These are phyloP conservation scores for Drosophila neotestacea DNA, from an alignment of 2,888 invertebrate species.

Conservation along the genomic window DNA sequence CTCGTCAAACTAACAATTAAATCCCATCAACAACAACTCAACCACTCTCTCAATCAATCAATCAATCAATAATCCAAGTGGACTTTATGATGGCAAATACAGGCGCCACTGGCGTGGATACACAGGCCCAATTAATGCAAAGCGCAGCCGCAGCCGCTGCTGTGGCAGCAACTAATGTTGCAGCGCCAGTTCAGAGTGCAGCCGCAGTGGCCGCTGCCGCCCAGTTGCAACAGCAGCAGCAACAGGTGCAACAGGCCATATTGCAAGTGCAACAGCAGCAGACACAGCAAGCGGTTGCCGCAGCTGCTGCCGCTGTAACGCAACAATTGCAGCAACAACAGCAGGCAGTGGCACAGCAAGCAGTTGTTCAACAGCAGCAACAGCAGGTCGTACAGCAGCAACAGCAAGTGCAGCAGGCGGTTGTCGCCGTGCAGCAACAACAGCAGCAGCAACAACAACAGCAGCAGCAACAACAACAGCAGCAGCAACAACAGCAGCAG, in stretches of 20 bases:
- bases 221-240: conserved; percentile 80
- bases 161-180: conserved; percentile 79
- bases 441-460: conserved; percentile 73
- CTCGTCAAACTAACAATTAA: conserved; percentile 26
- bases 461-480: conserved; percentile 72
- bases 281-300: conserved; percentile 82
- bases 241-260: conserved; percentile 84
- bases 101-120: conserved; percentile 80
- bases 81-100: conserved; percentile 85
- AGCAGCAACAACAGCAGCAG: conserved; percentile 75
- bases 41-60: neutral
- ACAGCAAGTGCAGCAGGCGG: conserved; percentile 82
- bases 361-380: conserved; percentile 66
- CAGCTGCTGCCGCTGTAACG: conserved; percentile 79
- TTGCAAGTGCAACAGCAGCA: conserved; percentile 84
- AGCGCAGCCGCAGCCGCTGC: conserved; percentile 80
- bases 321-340: conserved; percentile 83
- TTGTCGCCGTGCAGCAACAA: conserved; percentile 72
- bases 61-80: conserved; percentile 59
- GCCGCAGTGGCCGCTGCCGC: conserved; percentile 82
- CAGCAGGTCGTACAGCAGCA: conserved; percentile 78
- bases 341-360: conserved; percentile 76
- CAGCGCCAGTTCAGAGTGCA: conserved; percentile 76
- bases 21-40: conserved; percentile 11
- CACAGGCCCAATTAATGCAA: conserved; percentile 81